These are phyloP conservation scores for Bubo bubo DNA, from an alignment of 2,113 vertebrate genomes.

Conservation along the genomic window DNA sequence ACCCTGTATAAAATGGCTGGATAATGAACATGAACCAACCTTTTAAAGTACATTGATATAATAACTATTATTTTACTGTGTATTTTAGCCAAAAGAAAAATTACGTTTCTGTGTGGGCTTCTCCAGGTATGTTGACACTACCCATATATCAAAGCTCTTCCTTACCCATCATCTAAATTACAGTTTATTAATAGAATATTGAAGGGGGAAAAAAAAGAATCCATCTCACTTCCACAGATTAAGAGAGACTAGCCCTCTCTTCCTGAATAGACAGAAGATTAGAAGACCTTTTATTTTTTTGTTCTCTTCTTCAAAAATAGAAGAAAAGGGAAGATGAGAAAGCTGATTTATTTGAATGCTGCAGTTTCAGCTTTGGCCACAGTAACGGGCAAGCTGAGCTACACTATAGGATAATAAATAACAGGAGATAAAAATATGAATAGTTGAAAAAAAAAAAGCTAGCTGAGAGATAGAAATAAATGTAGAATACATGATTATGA, in stretches of 20 bases:
- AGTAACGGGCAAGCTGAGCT: constrained; percentile 40
- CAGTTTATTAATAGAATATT: background rate
- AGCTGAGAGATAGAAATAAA: constrained; percentile 49
- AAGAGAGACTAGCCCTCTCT: background rate
- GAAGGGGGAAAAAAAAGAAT: background rate
- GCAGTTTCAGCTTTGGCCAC: constrained; percentile 4
- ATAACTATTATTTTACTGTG: background rate
- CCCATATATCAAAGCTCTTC: background rate
- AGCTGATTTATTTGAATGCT: constrained; percentile 34
- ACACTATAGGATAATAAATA: constrained; percentile 16
- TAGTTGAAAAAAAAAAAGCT: background rate
- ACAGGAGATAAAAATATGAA: constrained; percentile 53
- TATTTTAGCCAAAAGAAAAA: background rate
- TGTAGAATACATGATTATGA: constrained; percentile 21
- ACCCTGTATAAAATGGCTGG: background rate
- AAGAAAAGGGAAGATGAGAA: background rate
- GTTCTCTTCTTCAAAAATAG: background rate
- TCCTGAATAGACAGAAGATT: constrained; percentile 8
- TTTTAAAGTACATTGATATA: background rate
- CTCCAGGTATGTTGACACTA: background rate
- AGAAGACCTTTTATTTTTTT: background rate
- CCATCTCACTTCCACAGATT: background rate
- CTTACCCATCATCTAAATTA: background rate
- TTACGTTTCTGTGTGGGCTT: background rate
- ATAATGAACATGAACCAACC: background rate